Evolutionary conservation across 2,797 vertebrate genomes (phyloP), one percentile per base, ranked within the genome.

Genomic region (Enteromius radiatus): DNA sequence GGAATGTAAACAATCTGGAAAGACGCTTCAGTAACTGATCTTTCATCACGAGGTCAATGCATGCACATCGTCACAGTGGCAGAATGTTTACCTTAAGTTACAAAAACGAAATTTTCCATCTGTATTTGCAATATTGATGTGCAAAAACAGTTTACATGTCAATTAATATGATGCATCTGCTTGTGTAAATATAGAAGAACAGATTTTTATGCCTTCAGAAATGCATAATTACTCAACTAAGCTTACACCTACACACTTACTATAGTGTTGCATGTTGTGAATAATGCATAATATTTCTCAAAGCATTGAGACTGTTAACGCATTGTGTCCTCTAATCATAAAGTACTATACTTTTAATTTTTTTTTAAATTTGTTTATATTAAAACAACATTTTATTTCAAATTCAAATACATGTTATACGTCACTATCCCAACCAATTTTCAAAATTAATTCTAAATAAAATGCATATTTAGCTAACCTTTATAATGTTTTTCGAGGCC

Each of bases 1-100:
- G 80, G 67, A 76, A 70, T 79, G 31, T 84, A 84, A 86, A 88
- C 54, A 75, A 76, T 70, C 69, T 52, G 52, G n/a, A 31, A 85
- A 79, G 33, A 63, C 28, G 17, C 64, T 59, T 78, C 78, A 1
- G 15, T 49, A 49, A 69, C 67, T 28, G 28, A 77, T 83, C 52
- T 61, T 61, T 83, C 81, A 77, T 15, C 38, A 23, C 54, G 41
- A 76, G 43, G 65, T 82, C 61, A 84, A 43, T 9, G 4, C 26
- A 43, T n/a, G 33, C 7, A 47, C 47, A 80, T 15, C 15, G 47
- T 76, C 63, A 56, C 70, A 36, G 21, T 78, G 36, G 21, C 28
- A 19, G 10, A 63, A 73, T 5, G 5, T 15, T 49, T 78, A 43
- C 15, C 10, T 12, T 19, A 43, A 26, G 38, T 28, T 63, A 45